Percentiles rank a stretch among this genome's conserved stretches.
These are phyloP conservation scores for Alces alces DNA, from an alignment of 2,113 vertebrate genomes.

Conservation along the genomic window DNA sequence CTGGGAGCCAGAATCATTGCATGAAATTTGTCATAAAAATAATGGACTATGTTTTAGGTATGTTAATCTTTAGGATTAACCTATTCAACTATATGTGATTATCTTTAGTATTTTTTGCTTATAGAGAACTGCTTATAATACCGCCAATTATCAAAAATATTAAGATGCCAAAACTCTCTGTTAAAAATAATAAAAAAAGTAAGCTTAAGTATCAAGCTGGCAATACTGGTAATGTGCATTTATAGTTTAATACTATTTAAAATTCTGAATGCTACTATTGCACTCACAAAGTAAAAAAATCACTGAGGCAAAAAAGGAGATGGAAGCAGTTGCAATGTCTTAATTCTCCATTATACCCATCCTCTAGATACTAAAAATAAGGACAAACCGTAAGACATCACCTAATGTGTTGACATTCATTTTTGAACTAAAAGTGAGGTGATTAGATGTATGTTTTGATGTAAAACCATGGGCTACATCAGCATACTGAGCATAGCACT, in stretches of 20 bases:
- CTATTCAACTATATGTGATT: neutral
- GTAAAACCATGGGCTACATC: neutral
- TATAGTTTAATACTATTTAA: neutral
- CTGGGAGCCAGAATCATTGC: neutral
- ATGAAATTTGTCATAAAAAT: neutral
- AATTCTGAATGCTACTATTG: neutral
- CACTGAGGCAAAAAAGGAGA: neutral
- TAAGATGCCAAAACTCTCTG: neutral
- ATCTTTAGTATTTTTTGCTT: neutral
- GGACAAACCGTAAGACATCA: neutral
- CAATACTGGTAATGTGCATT: neutral
- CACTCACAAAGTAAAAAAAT: slow-evolving; percentile 12
- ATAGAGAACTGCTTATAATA: neutral
- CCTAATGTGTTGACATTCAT: neutral
- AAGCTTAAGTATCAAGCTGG: neutral
- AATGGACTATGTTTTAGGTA: neutral
- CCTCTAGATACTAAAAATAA: neutral
- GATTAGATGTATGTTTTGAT: neutral
- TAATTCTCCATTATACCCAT: neutral
- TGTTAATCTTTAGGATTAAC: neutral
- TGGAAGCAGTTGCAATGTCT: neutral
- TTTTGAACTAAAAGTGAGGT: neutral
- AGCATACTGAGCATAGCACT: neutral
- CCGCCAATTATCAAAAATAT: neutral
- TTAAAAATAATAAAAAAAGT: slow-evolving; percentile 13